A percentile compares a stretch with the other conserved stretches of the same genome.
These are phyloP conservation scores for Mactromeris polynyma DNA, from an alignment of 2,888 invertebrate genomes.

Conservation along the genomic window DNA sequence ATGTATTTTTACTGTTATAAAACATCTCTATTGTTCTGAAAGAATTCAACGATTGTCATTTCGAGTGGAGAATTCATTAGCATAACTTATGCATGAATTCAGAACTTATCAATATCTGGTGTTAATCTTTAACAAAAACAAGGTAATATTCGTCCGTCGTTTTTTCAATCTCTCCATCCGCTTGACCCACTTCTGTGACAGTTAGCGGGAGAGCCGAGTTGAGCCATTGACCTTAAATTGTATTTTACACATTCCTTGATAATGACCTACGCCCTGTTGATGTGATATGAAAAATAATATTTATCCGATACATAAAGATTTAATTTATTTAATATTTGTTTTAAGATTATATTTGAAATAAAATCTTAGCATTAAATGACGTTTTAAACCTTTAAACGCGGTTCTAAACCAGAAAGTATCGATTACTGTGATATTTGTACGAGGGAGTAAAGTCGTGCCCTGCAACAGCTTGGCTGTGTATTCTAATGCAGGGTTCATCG, in stretches of 20 bases:
- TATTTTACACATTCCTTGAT: conserved; percentile 41
- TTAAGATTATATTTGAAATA: neutral
- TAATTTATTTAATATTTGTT: neutral
- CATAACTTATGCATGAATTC: neutral
- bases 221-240: conserved; percentile 64
- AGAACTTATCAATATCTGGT: neutral
- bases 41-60: neutral
- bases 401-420: neutral
- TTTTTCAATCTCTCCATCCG: conserved; percentile 4
- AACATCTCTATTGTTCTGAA: neutral
- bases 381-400: neutral
- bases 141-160: neutral
- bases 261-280: neutral
- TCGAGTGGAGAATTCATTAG: neutral
- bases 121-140: neutral
- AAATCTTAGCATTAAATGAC: neutral
- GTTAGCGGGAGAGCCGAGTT: conserved; percentile 61
- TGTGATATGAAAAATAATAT: conserved; percentile 2
- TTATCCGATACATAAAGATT: neutral
- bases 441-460: conserved; percentile 57
- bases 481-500: conserved; percentile 47
- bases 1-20: too few species aligned
- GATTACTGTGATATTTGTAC: neutral
- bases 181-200: conserved; percentile 55
- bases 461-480: conserved; percentile 53